A percentile compares a stretch with the other conserved stretches of the same genome.
phyloP scores from a whole-genome alignment of 2,797 vertebrate genomes.

The Melanogrammus aeglefinus region DNA sequence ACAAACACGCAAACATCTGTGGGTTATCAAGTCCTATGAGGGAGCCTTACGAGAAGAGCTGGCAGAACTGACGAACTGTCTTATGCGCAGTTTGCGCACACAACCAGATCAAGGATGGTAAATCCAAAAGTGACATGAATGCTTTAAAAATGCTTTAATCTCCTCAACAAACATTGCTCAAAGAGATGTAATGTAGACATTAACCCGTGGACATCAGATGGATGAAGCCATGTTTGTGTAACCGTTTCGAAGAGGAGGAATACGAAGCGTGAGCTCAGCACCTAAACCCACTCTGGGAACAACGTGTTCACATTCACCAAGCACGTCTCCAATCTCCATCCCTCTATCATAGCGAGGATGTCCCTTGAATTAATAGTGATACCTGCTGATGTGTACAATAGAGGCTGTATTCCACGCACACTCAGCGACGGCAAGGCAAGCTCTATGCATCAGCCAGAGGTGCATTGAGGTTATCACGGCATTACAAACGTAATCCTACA shows the following conservation, averaged over 20 bases:
- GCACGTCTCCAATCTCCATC: too few species aligned
- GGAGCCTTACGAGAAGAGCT: slow-evolving; percentile 51
- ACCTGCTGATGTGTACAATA: slow-evolving; percentile 6
- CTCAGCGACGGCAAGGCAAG: neutral
- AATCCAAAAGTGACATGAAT: slow-evolving; percentile 12
- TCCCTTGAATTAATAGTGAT: neutral
- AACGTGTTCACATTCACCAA: slow-evolving; percentile 11
- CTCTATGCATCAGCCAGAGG: neutral
- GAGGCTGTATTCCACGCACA: slow-evolving; percentile 28
- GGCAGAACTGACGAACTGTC: slow-evolving; percentile 71
- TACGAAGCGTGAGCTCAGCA: neutral
- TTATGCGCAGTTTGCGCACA: slow-evolving; percentile 40
- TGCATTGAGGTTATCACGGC: slow-evolving; percentile 13
- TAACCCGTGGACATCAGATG: slow-evolving; percentile 9
- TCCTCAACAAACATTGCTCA: neutral
- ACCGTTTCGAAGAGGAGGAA: too few species aligned
- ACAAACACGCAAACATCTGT: slow-evolving; percentile 62
- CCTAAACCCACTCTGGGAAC: neutral
- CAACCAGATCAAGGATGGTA: slow-evolving; percentile 26
- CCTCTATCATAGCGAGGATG: neutral
- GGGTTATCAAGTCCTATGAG: slow-evolving; percentile 42
- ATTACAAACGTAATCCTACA: neutral
- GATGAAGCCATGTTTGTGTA: neutral
- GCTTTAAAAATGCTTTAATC: too few species aligned
- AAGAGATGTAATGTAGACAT: neutral